A percentile compares a stretch with the other conserved stretches of the same genome.
Evolutionary conservation across 1,140 invertebrate species (phyloP).

Genomic region (Nephila pilipes): DNA sequence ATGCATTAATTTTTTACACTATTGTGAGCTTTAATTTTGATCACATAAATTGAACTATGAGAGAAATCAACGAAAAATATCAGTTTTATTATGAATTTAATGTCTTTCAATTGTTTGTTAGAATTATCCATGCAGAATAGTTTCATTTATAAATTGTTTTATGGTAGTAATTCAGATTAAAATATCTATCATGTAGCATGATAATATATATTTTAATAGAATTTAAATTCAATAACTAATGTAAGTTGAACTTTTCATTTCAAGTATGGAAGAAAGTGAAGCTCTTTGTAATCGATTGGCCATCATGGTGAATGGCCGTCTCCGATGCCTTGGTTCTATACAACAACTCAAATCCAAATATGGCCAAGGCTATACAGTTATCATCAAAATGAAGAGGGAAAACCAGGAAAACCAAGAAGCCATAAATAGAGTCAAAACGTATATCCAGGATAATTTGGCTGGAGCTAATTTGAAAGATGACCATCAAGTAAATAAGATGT

Average conservation of each 20-base stretch:
- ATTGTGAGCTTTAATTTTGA: too few species aligned
- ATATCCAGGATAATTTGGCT: background rate
- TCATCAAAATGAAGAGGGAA: constrained; percentile 80
- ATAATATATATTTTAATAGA: too few species aligned
- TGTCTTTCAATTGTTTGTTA: too few species aligned
- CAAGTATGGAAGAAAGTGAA: constrained; percentile 90
- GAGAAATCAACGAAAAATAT: too few species aligned
- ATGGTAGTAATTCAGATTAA: background rate
- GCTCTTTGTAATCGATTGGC: constrained; percentile 91
- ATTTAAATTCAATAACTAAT: background rate
- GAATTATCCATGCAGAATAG: too few species aligned
- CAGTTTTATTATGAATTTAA: too few species aligned
- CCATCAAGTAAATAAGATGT: constrained; percentile 71
- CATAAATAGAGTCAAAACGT: background rate
- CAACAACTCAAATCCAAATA: constrained; percentile 88
- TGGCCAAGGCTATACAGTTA: constrained; percentile 89
- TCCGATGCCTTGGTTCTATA: constrained; percentile 87
- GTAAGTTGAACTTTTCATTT: background rate
- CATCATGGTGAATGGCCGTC: constrained; percentile 93
- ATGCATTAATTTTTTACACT: too few species aligned
- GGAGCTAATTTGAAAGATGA: constrained; percentile 66
- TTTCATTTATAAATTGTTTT: too few species aligned
- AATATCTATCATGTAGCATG: too few species aligned
- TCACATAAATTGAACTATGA: too few species aligned
- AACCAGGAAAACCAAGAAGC: background rate